Base-by-base conservation (phyloP, 23 tunicate genomes). In the Aplidium turbinatum region DNA sequence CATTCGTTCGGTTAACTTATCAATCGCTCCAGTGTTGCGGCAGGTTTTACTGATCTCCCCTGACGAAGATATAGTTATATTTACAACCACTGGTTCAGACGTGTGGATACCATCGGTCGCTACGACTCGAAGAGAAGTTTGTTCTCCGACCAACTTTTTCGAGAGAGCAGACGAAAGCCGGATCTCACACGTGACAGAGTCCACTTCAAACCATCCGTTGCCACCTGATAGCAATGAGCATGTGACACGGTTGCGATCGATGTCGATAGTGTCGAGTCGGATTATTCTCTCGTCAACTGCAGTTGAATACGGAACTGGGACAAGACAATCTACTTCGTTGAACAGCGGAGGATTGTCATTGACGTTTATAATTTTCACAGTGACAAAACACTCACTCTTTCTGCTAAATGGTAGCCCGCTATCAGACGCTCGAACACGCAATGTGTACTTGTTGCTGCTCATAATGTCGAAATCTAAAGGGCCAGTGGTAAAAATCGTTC, bases 311-410 rank as follows among this genome's bases (percentile, higher is more conserved):
- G 79, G 73, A 19, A 73, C 34, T 0, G 45, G 5, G 9, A 73
- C 80, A 27, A 39, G 16, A 50, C 89, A 91, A 21, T 68, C 45
- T 2, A 13, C 31, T 24, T 75, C 57, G 33, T 46, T 38, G 33
- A 84, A 73, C 0, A 24, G 46, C 9, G 97, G 97, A 5, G 91
- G 68, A 57, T 91, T 84, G 56, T 91, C 97, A 46, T 91, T 91
- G n/a, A 46, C 57, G 56, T 84, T 70, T 2, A 35, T 11, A 23
- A 91, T 75, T n/a, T 57, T 51, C 0, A 91, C 82, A 0, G 33
- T 31, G 18, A 91, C 73, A 9, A 52, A 27, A 53, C 38, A 35
- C 22, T 85, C 91, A 24, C 78, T 77, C 46, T 54, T 58, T 21
- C 91, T 63, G 33, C 75, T 65, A 34, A 48, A 80, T 2, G 96